phyloP scores from a whole-genome alignment of 2,888 invertebrate genomes.

The Sesia apiformis region DNA sequence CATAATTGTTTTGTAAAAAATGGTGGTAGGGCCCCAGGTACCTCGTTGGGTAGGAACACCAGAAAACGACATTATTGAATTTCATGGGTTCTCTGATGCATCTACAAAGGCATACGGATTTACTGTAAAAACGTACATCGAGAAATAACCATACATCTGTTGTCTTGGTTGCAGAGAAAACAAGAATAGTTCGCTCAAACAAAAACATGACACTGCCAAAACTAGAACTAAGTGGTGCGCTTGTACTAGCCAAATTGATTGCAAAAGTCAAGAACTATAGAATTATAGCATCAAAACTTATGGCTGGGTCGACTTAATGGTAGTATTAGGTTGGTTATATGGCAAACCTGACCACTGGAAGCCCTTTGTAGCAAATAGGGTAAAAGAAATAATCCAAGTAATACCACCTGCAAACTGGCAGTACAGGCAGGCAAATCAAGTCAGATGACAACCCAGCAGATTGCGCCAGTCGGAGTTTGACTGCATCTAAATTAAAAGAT shows the following conservation, averaged over 20 bases:
- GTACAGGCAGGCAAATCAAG: constrained; percentile 6
- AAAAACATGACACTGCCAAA: constrained; percentile 4
- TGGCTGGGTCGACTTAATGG: constrained; percentile 8
- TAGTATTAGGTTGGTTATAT: constrained; percentile 11
- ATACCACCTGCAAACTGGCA: constrained; percentile 7
- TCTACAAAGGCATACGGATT: not conserved
- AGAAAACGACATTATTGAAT: not conserved
- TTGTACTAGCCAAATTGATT: constrained; percentile 6
- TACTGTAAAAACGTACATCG: not conserved
- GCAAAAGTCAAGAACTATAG: constrained; percentile 3
- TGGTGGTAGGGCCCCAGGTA: not conserved
- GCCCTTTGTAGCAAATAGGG: constrained; percentile 11
- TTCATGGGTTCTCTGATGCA: not conserved
- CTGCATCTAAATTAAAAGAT: not conserved
- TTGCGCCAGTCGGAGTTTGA: constrained; percentile 7
- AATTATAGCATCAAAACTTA: constrained; percentile 1
- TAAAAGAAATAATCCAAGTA: constrained; percentile 5
- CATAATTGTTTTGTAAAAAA: too few relatives aligned
- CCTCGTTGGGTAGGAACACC: not conserved
- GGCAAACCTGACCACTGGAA: constrained; percentile 9
- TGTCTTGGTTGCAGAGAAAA: not conserved
- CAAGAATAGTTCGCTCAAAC: not conserved
- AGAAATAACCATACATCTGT: not conserved
- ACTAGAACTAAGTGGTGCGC: constrained; percentile 5
- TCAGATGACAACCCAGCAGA: constrained; percentile 11